Percentiles rank a stretch among this genome's conserved stretches.
Evolutionary conservation across 2,113 vertebrate genomes (phyloP).

Genomic region (Platysternon megacephalum): DNA sequence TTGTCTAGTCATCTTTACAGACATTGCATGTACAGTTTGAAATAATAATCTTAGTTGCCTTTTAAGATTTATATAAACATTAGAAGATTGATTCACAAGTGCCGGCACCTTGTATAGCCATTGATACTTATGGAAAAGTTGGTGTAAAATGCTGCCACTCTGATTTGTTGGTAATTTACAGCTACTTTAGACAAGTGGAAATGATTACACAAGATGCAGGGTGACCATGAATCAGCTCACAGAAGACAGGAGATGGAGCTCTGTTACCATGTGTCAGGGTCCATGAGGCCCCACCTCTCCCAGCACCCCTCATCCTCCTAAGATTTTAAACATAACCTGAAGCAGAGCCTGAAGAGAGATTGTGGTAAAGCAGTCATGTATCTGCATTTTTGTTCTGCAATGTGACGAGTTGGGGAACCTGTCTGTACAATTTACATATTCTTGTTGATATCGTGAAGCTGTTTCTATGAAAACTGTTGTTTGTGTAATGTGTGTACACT

Average conservation of each 20-base stretch:
- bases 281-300: too few relatives aligned
- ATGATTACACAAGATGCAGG: neutral
- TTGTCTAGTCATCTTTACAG: neutral
- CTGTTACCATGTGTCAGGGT: neutral
- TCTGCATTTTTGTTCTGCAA: too few relatives aligned
- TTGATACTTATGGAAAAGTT: neutral
- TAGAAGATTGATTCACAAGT: neutral
- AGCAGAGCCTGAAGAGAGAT: neutral
- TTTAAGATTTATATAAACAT: neutral
- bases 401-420: too few relatives aligned
- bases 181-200: neutral
- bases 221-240: neutral
- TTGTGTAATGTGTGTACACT: neutral
- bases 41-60: neutral
- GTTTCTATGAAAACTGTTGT: neutral
- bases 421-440: neutral
- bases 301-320: neutral
- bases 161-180: neutral
- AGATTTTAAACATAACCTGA: neutral
- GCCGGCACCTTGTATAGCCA: neutral
- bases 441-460: neutral
- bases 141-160: neutral
- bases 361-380: neutral
- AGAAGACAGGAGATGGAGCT: neutral
- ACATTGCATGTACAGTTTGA: neutral